Evolutionary conservation across 2,113 vertebrate genomes (phyloP).

Genomic region (Lampris megalopsis): DNA sequence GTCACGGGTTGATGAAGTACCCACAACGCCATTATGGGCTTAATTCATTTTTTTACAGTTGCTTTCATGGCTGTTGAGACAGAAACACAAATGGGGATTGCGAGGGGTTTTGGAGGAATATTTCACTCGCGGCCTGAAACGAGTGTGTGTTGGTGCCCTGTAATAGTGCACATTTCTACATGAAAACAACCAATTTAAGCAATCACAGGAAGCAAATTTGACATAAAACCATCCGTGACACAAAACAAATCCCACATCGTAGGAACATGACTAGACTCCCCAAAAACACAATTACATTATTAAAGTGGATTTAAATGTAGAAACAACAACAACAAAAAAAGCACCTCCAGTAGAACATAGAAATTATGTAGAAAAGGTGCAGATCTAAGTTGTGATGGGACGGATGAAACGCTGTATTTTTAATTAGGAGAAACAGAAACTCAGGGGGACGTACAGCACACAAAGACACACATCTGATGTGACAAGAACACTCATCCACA

Average conservation of each 20-base stretch:
- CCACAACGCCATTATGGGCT: slow-evolving; percentile 61
- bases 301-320: slow-evolving; percentile 46
- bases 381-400: slow-evolving; percentile 54
- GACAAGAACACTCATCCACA: slow-evolving; percentile 64
- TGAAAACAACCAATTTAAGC: slow-evolving; percentile 81
- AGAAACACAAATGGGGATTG: slow-evolving; percentile 70
- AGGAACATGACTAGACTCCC: slow-evolving; percentile 68
- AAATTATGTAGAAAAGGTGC: slow-evolving; percentile 66
- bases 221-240: slow-evolving; percentile 80
- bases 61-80: slow-evolving; percentile 68
- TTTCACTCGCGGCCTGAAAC: slow-evolving; percentile 66
- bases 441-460: slow-evolving; percentile 59
- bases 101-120: slow-evolving; percentile 45
- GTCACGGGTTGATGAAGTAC: slow-evolving; percentile 59
- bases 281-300: slow-evolving; percentile 74
- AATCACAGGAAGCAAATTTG: slow-evolving; percentile 80
- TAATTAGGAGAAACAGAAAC: slow-evolving; percentile 50
- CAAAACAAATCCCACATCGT: slow-evolving; percentile 79
- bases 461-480: slow-evolving; percentile 52
- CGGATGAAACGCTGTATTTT: slow-evolving; percentile 66
- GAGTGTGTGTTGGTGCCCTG: slow-evolving; percentile 63
- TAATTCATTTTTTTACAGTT: slow-evolving; percentile 70
- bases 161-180: slow-evolving; percentile 75
- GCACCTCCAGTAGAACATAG: slow-evolving; percentile 44
- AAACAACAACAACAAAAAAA: slow-evolving; percentile 33